Percentiles rank a stretch among this genome's conserved stretches.
phyloP scores from a whole-genome alignment of 2,797 vertebrate species.

The Nyctalus aviator region DNA sequence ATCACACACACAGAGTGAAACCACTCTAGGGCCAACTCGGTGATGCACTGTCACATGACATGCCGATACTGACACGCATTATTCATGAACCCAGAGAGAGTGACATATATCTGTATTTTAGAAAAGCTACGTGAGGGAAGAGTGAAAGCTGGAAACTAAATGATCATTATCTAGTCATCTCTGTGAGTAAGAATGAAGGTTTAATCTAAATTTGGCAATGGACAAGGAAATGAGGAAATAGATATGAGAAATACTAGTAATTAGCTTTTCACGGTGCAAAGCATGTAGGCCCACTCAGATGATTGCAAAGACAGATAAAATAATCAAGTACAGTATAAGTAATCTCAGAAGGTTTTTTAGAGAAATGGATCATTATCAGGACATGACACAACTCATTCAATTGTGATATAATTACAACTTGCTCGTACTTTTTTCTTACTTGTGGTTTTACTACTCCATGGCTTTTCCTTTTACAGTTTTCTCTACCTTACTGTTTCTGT shows the following conservation, averaged over 20 bases:
- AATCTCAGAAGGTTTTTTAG: conserved; percentile 16
- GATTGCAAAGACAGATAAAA: not conserved
- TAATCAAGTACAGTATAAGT: not conserved
- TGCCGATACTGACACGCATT: not conserved
- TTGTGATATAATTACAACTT: not conserved
- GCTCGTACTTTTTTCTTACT: not conserved
- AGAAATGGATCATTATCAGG: not conserved
- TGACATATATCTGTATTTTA: not conserved
- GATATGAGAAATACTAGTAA: not conserved
- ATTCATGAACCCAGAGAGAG: not conserved
- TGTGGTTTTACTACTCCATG: not conserved
- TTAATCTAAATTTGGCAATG: not conserved
- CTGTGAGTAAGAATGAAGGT: not conserved
- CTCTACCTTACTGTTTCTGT: not conserved
- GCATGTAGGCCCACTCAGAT: not conserved
- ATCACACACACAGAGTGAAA: not conserved
- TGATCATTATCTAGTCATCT: not conserved
- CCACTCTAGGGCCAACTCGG: not conserved
- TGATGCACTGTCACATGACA: not conserved
- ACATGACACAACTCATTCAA: not conserved
- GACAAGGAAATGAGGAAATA: not conserved
- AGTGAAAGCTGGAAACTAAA: not conserved
- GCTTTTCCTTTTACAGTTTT: not conserved
- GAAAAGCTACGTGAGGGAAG: not conserved
- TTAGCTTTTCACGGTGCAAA: not conserved